Percentiles rank a stretch among this genome's conserved stretches.
These are phyloP conservation scores for Eurytoma californica DNA, from an alignment of 2,888 invertebrate species.

Conservation along the genomic window DNA sequence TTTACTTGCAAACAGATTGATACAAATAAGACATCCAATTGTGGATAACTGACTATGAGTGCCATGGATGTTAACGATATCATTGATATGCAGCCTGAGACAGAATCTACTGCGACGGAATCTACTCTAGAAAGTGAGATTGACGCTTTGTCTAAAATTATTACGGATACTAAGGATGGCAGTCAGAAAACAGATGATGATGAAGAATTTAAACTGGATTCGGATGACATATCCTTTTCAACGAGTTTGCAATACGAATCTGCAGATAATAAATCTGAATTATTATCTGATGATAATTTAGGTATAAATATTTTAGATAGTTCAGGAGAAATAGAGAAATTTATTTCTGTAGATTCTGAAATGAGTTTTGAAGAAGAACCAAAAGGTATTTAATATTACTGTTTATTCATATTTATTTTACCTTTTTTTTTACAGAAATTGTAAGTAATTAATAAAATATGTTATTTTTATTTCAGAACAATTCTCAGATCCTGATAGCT, in stretches of 20 bases:
- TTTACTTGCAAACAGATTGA: no score
- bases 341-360: slow-evolving; percentile 19
- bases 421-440: background rate
- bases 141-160: slow-evolving; percentile 70
- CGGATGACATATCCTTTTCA: slow-evolving; percentile 43
- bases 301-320: slow-evolving; percentile 54
- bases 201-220: slow-evolving; percentile 53
- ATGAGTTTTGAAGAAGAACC: slow-evolving; percentile 2
- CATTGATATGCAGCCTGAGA: slow-evolving; percentile 60
- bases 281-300: slow-evolving; percentile 59
- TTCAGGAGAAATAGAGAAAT: slow-evolving; percentile 31
- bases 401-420: background rate
- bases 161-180: slow-evolving; percentile 66
- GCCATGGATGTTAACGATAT: slow-evolving; percentile 64
- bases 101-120: slow-evolving; percentile 54
- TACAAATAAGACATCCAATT: no score
- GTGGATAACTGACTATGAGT: slow-evolving; percentile 47
- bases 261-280: slow-evolving; percentile 37
- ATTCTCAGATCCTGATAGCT: slow-evolving; percentile 28
- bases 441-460: background rate
- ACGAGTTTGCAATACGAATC: slow-evolving; percentile 36
- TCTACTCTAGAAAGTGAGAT: slow-evolving; percentile 71
- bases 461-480: background rate
- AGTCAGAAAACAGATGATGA: slow-evolving; percentile 49
- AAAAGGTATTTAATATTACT: slow-evolving; percentile 9